A percentile compares a stretch with the other conserved stretches of the same genome.
Conservation (phyloP, 2,797 vertebrate genomes). For the Gymnothorax reevesii region DNA sequence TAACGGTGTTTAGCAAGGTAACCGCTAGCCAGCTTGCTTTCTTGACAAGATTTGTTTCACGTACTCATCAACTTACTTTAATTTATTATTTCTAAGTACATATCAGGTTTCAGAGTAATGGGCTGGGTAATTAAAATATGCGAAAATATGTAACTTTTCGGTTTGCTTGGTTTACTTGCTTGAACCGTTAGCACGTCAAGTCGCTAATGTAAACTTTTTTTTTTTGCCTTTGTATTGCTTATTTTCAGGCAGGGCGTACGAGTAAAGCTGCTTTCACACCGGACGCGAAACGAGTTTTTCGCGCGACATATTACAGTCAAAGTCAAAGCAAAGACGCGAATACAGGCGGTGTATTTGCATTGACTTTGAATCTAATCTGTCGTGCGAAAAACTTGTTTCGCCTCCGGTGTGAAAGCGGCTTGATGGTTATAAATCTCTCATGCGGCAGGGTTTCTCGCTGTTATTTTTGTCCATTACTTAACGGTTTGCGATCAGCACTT, state of each 20-base stretch:
- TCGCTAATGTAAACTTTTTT: no score
- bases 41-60: background rate
- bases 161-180: background rate
- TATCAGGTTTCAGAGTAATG: background rate
- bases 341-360: no score
- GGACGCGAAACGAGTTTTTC: no score
- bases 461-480: background rate
- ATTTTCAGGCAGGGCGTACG: no score
- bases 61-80: background rate
- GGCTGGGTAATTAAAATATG: background rate
- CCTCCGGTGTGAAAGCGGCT: background rate
- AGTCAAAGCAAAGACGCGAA: no score
- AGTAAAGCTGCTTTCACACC: no score
- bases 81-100: background rate
- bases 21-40: background rate
- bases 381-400: no score
- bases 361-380: no score
- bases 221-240: no score
- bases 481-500: background rate
- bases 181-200: background rate
- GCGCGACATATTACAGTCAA: no score
- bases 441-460: background rate
- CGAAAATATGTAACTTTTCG: background rate
- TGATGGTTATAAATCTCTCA: background rate
- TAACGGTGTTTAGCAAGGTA: background rate